Evolutionary conservation across 2,797 vertebrate species (phyloP), one percentile per base, ranked within the genome.

Genomic region (Hyperoplus immaculatus): DNA sequence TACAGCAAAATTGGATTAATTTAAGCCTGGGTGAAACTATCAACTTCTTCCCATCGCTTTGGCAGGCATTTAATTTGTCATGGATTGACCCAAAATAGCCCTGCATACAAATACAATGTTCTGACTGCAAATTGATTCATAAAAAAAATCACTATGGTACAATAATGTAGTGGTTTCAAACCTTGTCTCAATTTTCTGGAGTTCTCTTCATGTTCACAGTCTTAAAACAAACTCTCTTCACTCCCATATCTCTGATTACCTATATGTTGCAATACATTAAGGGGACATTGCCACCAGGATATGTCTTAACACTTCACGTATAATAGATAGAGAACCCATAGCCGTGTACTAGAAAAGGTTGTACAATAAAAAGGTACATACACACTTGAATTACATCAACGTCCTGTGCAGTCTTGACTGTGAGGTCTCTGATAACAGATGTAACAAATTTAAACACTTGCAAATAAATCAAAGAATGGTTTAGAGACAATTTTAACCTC

Each of bases 11-110:
- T 51, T 71, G 3, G 38, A 46, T 73, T 81, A 54, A 83, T 84
- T 72, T 75, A 56, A 77, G 50, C 47, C 9, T n/a, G 29, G 16
- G 53, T 69, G 47, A 79, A 57, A 67, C 41, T 11, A 69, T 60
- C 3, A 50, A 55, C 38, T 39, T 79, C 49, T 62, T 11, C 7
- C 18, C 21, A 57, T 79, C 60, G 55, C 39, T 66, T 60, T 61
- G 10, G 38, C 53, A 77, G 60, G 13, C 21, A 18, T 62, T 12
- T 69, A 57, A 80, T 78, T 81, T 69, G 51, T 36, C 61, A 66
- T 55, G 59, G 43, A 71, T 6, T 42, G n/a, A 38, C 29, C 16
- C 9, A 65, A 65, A 72, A 84, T 50, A 74, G 51, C 21, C 45
- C 11, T n/a, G 29, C 42, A 75, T 49, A 77, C 62, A 74, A 79